Base-by-base conservation (phyloP, 1,140 invertebrate species). In the Brachionus calyciflorus region DNA sequence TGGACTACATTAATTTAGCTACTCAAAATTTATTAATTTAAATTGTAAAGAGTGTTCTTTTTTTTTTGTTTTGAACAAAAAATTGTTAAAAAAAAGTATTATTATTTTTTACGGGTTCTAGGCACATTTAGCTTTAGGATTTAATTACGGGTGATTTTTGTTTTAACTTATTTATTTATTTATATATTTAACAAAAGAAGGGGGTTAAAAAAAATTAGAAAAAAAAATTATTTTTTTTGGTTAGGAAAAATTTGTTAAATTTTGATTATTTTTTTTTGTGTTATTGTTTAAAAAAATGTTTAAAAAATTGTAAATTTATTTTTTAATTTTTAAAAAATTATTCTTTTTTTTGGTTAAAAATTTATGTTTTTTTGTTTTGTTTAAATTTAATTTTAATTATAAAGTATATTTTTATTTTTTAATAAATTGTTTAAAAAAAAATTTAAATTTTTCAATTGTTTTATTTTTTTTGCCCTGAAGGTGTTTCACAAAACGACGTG, bases 131-230 rank as follows among this genome's bases (percentile, higher is more conserved):
- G 53, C 33, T 28, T n/a, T 21, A 14, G 53, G 1, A 12, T 55
- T 55, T 55, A 55, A 55, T 55, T n/a, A n/a, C n/a, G n/a, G n/a
- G n/a, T n/a, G n/a, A n/a, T n/a, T n/a, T n/a, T n/a, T n/a, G n/a
- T 24, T 55, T 24, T 55, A 55, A 55, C 33, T 55, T 55, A 55
- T 55, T 55, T 55, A 55, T 55, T 55, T 55, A 55, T 55, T 55
- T 55, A 55, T 55, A 28, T 55, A 55, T 55, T 55, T 55, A 55
- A 55, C 6, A 51, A 51, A 51, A 51, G 30, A 53, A 30, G 24
- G 37, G 12, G 37, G 5, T 19, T n/a, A 60, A 33, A 33, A 60
- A 57, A 57, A 57, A 57, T 4, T 17, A 37, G 2, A 37, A 33
- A 60, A 60, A 60, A 60, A 60, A 60, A 60, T 17, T 60, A 17